Percentiles rank a stretch among this genome's conserved stretches.
phyloP scores from a whole-genome alignment of 2,888 invertebrate species.

The Spisula subtruncata region DNA sequence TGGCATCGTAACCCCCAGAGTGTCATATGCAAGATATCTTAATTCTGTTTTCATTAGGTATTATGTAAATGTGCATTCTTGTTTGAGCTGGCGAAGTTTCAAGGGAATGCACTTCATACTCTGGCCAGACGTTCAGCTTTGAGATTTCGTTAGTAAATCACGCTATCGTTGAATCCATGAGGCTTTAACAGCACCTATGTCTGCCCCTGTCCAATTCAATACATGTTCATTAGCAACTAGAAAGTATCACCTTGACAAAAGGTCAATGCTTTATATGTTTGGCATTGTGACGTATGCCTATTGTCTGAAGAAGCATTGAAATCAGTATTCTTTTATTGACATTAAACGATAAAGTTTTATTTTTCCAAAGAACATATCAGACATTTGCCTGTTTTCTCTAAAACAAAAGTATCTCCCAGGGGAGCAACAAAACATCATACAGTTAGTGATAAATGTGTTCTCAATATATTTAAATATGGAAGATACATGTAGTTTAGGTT shows the following conservation, averaged over 20 bases:
- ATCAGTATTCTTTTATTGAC: neutral
- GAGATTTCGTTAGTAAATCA: neutral
- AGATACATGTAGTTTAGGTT: neutral
- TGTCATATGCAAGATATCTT: no score
- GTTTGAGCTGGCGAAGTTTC: no score
- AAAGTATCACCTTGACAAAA: neutral
- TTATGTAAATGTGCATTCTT: no score
- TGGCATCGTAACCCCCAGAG: no score
- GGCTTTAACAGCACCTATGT: neutral
- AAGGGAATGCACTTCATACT: no score
- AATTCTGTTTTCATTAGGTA: no score
- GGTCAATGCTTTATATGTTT: neutral
- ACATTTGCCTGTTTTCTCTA: neutral
- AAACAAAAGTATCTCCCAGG: neutral
- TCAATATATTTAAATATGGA: neutral
- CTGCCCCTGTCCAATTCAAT: neutral
- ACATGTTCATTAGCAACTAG: neutral
- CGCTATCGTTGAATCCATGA: neutral
- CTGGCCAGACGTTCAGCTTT: no score
- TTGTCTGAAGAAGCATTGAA: no score
- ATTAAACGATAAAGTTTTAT: slow-evolving; percentile 18
- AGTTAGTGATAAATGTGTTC: slow-evolving; percentile 13
- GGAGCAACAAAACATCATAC: neutral
- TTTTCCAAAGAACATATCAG: neutral
- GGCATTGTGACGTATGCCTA: no score